A percentile compares a stretch with the other conserved stretches of the same genome.
phyloP scores from a whole-genome alignment of 1,140 invertebrate species.

The Ooceraea biroi region DNA sequence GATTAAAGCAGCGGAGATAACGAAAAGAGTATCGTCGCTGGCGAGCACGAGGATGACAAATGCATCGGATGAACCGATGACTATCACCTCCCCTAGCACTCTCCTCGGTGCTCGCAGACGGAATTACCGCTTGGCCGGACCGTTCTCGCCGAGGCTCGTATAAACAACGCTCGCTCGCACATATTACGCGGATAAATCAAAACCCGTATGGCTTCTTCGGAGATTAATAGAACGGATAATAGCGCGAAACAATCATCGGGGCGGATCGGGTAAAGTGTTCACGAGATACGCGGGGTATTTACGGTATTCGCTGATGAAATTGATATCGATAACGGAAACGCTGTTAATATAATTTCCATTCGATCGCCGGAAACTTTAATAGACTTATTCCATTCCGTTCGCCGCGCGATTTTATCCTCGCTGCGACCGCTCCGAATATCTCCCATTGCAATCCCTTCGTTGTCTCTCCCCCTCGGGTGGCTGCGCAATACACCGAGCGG shows the following conservation, averaged over 20 bases:
- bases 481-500: not conserved
- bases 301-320: not conserved
- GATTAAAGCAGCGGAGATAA: constrained; percentile 23
- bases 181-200: constrained; percentile 50
- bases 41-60: constrained; percentile 9
- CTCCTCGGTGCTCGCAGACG: not conserved
- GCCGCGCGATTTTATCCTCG: not conserved
- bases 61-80: constrained; percentile 26
- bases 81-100: constrained; percentile 1
- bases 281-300: not conserved
- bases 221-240: constrained; percentile 36
- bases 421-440: constrained; percentile 11
- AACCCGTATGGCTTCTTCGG: not conserved
- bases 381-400: not conserved
- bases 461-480: not conserved
- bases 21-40: not conserved
- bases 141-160: not conserved
- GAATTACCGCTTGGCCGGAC: not conserved
- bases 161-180: constrained; percentile 26
- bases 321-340: not conserved
- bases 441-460: no score
- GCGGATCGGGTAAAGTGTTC: not conserved
- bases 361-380: not conserved
- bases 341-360: constrained; percentile 28
- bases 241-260: not conserved